Percentiles rank a stretch among this genome's conserved stretches.
Conservation (phyloP, 1,140 invertebrate genomes). For the Tetragonula clypearis region DNA sequence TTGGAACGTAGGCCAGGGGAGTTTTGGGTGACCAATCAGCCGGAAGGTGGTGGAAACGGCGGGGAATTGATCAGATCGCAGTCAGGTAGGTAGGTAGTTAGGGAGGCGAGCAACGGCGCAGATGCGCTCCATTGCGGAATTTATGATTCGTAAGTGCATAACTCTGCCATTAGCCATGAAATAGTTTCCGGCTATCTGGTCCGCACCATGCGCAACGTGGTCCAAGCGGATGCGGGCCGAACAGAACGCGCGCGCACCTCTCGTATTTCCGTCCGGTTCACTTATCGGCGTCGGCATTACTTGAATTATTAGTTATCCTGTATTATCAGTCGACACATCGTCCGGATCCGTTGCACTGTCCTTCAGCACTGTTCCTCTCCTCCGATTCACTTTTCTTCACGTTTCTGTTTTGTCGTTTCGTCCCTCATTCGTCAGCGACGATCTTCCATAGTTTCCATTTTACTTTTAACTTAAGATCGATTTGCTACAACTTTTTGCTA, state of each 20-base stretch:
- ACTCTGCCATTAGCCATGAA: slow-evolving; percentile 71
- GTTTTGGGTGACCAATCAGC: slow-evolving; percentile 38
- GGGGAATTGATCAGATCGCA: slow-evolving; percentile 52
- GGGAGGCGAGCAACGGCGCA: slow-evolving; percentile 26
- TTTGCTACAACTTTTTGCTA: too few relatives aligned
- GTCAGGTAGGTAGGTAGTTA: slow-evolving; percentile 48
- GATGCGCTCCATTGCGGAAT: slow-evolving; percentile 68
- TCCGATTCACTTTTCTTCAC: not conserved
- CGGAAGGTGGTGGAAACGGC: slow-evolving; percentile 40
- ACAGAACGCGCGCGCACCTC: slow-evolving; percentile 33
- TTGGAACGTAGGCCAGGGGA: not conserved
- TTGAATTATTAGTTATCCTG: slow-evolving; percentile 61
- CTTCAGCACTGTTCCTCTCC: not conserved
- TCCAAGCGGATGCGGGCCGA: slow-evolving; percentile 32
- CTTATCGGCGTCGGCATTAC: slow-evolving; percentile 61
- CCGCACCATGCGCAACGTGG: slow-evolving; percentile 49
- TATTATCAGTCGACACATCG: slow-evolving; percentile 28
- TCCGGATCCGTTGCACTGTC: too few relatives aligned
- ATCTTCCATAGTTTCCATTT: too few relatives aligned
- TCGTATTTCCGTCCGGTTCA: slow-evolving; percentile 64
- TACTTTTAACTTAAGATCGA: too few relatives aligned
- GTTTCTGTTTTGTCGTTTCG: too few relatives aligned
- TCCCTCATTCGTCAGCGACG: too few relatives aligned
- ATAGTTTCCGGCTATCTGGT: slow-evolving; percentile 70
- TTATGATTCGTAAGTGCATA: slow-evolving; percentile 74